Evolutionary conservation across 2,797 vertebrate genomes (phyloP).

Genomic region (Mus minutoides): DNA sequence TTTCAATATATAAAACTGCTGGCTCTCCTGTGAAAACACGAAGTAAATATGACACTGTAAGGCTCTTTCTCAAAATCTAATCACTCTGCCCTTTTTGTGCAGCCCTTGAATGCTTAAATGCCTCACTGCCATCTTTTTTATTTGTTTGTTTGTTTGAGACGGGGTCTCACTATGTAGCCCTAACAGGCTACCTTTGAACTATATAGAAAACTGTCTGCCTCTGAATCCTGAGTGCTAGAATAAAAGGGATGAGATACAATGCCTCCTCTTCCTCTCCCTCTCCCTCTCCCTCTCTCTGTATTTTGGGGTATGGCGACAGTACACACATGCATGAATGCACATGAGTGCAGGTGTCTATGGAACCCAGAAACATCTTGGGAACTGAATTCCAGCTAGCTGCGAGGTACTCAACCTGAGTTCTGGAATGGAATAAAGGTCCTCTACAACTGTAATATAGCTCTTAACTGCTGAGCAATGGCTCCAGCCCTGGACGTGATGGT

Average conservation of each 20-base stretch:
- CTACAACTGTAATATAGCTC: background rate
- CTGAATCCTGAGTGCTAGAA: background rate
- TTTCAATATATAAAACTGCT: background rate
- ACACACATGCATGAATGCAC: background rate
- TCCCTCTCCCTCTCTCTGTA: accelerated
- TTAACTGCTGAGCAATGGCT: background rate
- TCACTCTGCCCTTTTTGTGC: background rate
- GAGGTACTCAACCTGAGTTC: background rate
- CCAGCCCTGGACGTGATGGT: too few species aligned
- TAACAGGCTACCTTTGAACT: background rate
- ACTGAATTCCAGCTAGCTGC: background rate
- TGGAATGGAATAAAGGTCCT: background rate
- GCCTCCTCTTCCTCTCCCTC: background rate
- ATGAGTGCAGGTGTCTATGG: background rate
- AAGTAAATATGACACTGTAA: background rate
- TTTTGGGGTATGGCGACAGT: background rate
- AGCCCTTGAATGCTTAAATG: too few species aligned
- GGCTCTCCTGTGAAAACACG: background rate
- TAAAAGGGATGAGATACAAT: background rate
- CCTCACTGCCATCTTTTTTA: background rate
- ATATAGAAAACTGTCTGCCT: background rate
- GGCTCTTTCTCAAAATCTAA: background rate
- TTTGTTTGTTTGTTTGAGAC: background rate
- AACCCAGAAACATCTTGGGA: background rate
- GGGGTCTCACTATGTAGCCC: background rate